phyloP scores from a whole-genome alignment of 2,797 vertebrate species.

The Chaenodraco wilsoni region DNA sequence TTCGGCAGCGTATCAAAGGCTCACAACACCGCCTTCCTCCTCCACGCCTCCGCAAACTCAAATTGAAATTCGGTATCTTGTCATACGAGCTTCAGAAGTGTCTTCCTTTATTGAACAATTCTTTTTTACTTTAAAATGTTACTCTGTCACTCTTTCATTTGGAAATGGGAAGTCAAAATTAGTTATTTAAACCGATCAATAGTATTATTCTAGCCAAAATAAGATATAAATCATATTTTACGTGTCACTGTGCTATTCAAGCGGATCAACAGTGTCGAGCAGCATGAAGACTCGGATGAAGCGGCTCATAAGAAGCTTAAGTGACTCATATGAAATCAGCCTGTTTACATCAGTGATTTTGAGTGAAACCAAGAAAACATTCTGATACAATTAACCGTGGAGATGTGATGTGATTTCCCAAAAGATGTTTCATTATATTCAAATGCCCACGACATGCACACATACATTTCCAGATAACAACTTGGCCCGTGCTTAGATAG shows the following conservation, averaged over 20 bases:
- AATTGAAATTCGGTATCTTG: slow-evolving; percentile 82
- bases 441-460: slow-evolving; percentile 36
- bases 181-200: slow-evolving; percentile 26
- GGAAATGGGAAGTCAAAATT: slow-evolving; percentile 21
- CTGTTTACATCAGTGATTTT: slow-evolving; percentile 35
- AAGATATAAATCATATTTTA: slow-evolving; percentile 14
- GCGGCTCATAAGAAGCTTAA: slow-evolving; percentile 58
- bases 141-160: slow-evolving; percentile 47
- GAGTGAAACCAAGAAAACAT: slow-evolving; percentile 34
- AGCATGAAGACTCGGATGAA: slow-evolving; percentile 23
- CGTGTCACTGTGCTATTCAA: background rate
- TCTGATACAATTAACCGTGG: slow-evolving; percentile 22
- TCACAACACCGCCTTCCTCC: slow-evolving; percentile 68
- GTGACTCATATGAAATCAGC: slow-evolving; percentile 63
- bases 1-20: slow-evolving; percentile 80
- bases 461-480: slow-evolving; percentile 47
- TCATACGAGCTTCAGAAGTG: slow-evolving; percentile 75
- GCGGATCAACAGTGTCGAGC: slow-evolving; percentile 14
- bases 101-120: slow-evolving; percentile 58
- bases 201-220: background rate
- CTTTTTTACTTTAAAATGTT: slow-evolving; percentile 47
- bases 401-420: slow-evolving; percentile 26
- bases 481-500: slow-evolving; percentile 55
- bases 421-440: slow-evolving; percentile 49
- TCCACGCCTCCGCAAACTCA: slow-evolving; percentile 75